phyloP scores from a whole-genome alignment of 2,797 vertebrate genomes.

The Pseudochaenichthys georgianus region DNA sequence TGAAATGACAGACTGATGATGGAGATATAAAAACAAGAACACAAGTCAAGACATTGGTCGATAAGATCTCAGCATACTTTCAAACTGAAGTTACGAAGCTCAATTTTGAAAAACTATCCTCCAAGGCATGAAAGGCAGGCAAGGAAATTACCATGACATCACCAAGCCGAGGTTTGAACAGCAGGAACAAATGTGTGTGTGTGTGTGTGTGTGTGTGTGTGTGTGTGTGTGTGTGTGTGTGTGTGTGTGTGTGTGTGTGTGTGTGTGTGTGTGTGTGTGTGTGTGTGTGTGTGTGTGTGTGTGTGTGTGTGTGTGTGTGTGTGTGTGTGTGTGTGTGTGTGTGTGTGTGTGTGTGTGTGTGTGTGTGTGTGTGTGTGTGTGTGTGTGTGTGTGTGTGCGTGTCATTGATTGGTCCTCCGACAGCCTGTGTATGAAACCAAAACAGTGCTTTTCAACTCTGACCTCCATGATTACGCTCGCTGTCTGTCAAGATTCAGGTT shows the following conservation, averaged over 20 bases:
- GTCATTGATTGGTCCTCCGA: constrained; percentile 1
- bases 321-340: no score
- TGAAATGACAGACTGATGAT: constrained; percentile 21
- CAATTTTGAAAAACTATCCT: not conserved
- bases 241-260: not conserved
- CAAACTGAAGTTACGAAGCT: not conserved
- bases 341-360: no score
- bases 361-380: no score
- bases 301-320: no score
- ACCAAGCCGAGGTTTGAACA: no score
- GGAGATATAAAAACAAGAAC: constrained; percentile 1
- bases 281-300: no score
- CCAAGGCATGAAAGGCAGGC: not conserved
- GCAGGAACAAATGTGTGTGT: constrained; percentile 1
- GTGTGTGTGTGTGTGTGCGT: no score
- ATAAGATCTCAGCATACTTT: constrained; percentile 14
- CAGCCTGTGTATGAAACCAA: constrained; percentile 27
- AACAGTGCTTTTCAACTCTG: constrained; percentile 36
- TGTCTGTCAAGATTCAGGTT: constrained; percentile 33
- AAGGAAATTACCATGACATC: not conserved
- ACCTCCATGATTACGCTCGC: constrained; percentile 28
- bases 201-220: constrained; percentile 6
- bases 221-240: constrained; percentile 4
- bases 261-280: not conserved
- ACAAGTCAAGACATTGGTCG: not conserved